Base-by-base conservation (phyloP, 2,888 invertebrate genomes). In the Coelopa pilipes region DNA sequence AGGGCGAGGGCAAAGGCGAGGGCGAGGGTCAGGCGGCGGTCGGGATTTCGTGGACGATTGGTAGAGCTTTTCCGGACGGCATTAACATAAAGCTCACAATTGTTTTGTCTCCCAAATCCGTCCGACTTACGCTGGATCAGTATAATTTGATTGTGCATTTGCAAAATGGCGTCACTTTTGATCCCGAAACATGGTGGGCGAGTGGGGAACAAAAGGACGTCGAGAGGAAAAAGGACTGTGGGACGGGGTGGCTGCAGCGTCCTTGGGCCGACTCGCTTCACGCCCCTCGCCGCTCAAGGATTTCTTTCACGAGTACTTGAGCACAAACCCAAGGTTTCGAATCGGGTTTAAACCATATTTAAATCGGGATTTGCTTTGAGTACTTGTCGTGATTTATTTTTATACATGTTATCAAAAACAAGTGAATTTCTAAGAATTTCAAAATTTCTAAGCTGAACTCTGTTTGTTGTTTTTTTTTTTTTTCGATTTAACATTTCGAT, bases 61-160 rank as follows among this genome's bases (percentile, higher is more conserved):
- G 12, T 57, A 69, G n/a, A 69, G 46, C 57, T 70, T 62, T 70
- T 17, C 70, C 62, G 21, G 60, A 34, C 15, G 11, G 53, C 49
- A 71, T 65, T 71, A 60, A 71, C 50, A 71, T 65, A 45, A 55
- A 71, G 46, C 63, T 45, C 45, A 55, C 63, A 71, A 71, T 71
- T 71, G 62, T 71, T 71, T 71, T 71, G 19, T 53, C 12, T 21
- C 65, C 17, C n/a, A 63, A 71, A 65, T 71, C 71, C 71, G 34
- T 15, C 2, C 15, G 65, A 71, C 53, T 71, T 71, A 71, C 47
- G 65, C 55, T 19, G 63, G 71, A 55, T 71, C 63, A 65, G 46
- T 65, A 46, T 71, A 71, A 65, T 70, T 70, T 70, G 34, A 63
- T 70, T 70, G 46, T 70, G 70, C 63, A 62, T 70, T 70, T 70